phyloP scores from a whole-genome alignment of 2,888 invertebrate genomes.

The Ichneumon xanthorius region DNA sequence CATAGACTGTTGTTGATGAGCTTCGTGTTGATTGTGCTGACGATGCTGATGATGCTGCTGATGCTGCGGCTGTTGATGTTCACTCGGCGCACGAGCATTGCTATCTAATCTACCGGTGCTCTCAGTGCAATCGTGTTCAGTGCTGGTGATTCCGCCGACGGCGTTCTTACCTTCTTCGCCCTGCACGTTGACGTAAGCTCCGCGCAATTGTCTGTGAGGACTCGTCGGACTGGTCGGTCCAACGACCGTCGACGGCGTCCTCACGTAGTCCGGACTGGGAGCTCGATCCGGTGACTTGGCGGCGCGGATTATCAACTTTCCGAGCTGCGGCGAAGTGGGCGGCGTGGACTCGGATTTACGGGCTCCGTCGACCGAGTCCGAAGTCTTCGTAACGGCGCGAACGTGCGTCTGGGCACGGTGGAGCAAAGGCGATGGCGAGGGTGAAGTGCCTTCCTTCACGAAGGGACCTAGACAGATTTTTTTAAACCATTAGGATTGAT shows the following conservation, averaged over 20 bases:
- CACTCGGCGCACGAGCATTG: constrained; percentile 52
- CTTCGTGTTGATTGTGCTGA: constrained; percentile 41
- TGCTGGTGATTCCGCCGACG: constrained; percentile 63
- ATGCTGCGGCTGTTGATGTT: constrained; percentile 38
- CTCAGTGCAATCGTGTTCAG: constrained; percentile 77
- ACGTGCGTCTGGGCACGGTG: constrained; percentile 84
- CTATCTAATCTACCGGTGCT: constrained; percentile 78
- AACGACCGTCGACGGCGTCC: constrained; percentile 88
- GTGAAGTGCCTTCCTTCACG: constrained; percentile 88
- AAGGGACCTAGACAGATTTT: constrained; percentile 86
- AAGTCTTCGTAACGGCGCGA: constrained; percentile 85
- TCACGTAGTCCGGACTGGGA: constrained; percentile 81
- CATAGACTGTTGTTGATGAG: constrained; percentile 28
- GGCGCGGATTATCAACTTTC: constrained; percentile 88
- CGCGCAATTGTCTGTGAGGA: constrained; percentile 85
- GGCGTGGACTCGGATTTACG: constrained; percentile 79
- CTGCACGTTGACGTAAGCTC: constrained; percentile 91
- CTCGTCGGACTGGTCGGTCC: constrained; percentile 86
- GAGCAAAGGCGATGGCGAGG: constrained; percentile 86
- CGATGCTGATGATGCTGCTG: constrained; percentile 40
- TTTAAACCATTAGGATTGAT: background rate
- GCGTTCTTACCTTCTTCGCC: constrained; percentile 90
- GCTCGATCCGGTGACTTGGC: constrained; percentile 84
- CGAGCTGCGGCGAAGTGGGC: constrained; percentile 88
- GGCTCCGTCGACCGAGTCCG: constrained; percentile 84